These are phyloP conservation scores for Pterois miles DNA, from an alignment of 2,797 vertebrate genomes.

Conservation along the genomic window DNA sequence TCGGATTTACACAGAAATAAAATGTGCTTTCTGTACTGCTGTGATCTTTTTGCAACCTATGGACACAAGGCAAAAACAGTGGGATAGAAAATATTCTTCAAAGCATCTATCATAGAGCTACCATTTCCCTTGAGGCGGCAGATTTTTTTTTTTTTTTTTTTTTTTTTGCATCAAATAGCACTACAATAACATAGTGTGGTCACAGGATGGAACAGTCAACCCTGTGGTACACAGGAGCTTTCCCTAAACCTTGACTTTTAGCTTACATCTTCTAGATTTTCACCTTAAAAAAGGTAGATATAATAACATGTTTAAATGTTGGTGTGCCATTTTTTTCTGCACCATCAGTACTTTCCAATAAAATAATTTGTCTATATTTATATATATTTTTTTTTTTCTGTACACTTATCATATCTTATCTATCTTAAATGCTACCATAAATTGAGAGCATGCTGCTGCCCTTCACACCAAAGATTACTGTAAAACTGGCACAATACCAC, in stretches of 20 bases:
- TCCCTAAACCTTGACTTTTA: constrained; percentile 40
- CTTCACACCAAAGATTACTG: constrained; percentile 75
- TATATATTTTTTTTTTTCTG: constrained; percentile 57
- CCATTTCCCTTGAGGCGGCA: constrained; percentile 38
- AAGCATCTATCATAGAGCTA: constrained; percentile 45
- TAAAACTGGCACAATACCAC: constrained; percentile 79
- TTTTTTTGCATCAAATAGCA: constrained; percentile 68
- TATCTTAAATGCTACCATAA: constrained; percentile 81
- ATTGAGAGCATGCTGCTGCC: constrained; percentile 73
- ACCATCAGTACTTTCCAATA: constrained; percentile 38
- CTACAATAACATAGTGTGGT: constrained; percentile 71
- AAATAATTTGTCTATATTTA: constrained; percentile 42
- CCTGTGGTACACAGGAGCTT: constrained; percentile 74
- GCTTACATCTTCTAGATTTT: constrained; percentile 36
- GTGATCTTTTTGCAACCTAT: constrained; percentile 15
- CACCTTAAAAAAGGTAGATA: constrained; percentile 42
- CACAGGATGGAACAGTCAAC: constrained; percentile 63
- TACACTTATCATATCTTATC: no score
- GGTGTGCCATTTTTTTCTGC: constrained; percentile 30
- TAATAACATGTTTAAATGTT: constrained; percentile 46
- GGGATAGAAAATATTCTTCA: constrained; percentile 31
- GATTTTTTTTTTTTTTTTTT: constrained; percentile 25
- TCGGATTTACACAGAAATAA: constrained; percentile 16
- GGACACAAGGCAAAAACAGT: constrained; percentile 32
- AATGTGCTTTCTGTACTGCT: constrained; percentile 1